A percentile compares a stretch with the other conserved stretches of the same genome.
These are phyloP conservation scores for Blera fallax DNA, from an alignment of 2,888 invertebrate species.

Conservation along the genomic window DNA sequence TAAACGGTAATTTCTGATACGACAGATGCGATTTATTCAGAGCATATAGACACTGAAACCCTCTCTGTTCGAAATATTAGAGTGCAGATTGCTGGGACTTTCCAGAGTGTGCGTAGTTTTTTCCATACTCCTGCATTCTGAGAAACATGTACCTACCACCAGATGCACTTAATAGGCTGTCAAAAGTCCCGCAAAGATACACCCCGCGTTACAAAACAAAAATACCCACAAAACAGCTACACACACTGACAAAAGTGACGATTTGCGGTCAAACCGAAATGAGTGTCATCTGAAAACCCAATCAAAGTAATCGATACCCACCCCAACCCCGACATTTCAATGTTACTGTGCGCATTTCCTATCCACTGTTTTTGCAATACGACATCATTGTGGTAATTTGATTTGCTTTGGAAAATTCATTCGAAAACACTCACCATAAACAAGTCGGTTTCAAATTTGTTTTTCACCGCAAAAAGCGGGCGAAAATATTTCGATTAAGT, in stretches of 20 bases:
- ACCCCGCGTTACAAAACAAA: background rate
- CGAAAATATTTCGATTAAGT: constrained; percentile 36
- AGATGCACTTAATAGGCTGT: no score
- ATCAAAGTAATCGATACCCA: constrained; percentile 50
- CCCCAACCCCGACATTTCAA: constrained; percentile 37
- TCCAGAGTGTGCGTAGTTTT: no score
- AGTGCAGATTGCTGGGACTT: no score
- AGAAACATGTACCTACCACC: no score
- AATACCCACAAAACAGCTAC: background rate
- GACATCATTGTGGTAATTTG: constrained; percentile 65
- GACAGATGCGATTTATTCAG: no score
- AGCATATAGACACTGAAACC: no score
- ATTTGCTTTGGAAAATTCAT: constrained; percentile 23
- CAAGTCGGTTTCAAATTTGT: constrained; percentile 36
- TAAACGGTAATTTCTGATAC: no score
- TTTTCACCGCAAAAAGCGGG: constrained; percentile 44
- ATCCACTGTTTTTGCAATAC: constrained; percentile 51
- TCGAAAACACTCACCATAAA: constrained; percentile 49
- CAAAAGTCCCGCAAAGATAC: background rate
- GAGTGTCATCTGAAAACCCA: constrained; percentile 18
- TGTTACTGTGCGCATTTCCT: constrained; percentile 40
- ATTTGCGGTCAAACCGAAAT: constrained; percentile 33
- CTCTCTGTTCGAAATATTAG: no score
- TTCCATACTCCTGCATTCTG: no score
- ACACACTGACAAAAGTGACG: background rate